phyloP scores from a whole-genome alignment of 2,888 invertebrate genomes.

The Andrena praecox region DNA sequence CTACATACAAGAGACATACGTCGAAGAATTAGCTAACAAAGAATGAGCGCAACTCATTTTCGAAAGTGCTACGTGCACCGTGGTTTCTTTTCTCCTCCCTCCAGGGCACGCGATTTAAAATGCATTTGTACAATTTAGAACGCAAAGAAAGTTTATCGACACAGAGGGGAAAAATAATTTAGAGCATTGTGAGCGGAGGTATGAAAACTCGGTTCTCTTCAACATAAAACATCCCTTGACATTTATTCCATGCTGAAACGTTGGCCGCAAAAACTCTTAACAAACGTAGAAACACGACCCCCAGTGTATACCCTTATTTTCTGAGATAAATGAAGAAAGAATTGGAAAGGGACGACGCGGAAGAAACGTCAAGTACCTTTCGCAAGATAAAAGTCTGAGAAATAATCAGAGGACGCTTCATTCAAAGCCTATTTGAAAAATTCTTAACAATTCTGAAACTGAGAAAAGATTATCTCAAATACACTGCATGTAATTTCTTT shows the following conservation, averaged over 20 bases:
- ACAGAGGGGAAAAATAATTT: background rate
- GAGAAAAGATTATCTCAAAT: too few species aligned
- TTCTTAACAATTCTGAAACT: too few species aligned
- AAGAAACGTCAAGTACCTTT: too few species aligned
- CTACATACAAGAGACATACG: slow-evolving; percentile 57
- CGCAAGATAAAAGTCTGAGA: too few species aligned
- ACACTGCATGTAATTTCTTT: too few species aligned
- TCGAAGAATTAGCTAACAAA: slow-evolving; percentile 33
- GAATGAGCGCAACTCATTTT: slow-evolving; percentile 70
- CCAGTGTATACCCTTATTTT: too few species aligned
- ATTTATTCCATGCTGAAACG: slow-evolving; percentile 17
- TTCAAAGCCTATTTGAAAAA: too few species aligned
- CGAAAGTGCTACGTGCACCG: slow-evolving; percentile 72
- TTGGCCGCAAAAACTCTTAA: background rate
- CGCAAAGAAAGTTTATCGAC: slow-evolving; percentile 2
- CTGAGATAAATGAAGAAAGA: too few species aligned
- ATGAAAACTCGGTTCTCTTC: background rate
- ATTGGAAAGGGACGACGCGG: too few species aligned
- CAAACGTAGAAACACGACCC: background rate
- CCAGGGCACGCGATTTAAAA: slow-evolving; percentile 41
- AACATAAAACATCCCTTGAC: background rate
- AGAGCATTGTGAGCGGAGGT: background rate
- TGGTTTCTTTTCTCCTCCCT: slow-evolving; percentile 10
- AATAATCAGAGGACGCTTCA: too few species aligned
- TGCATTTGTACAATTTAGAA: slow-evolving; percentile 42